A percentile compares a stretch with the other conserved stretches of the same genome.
Conservation (phyloP, 2,888 invertebrate species). For the Pandemis corylana region DNA sequence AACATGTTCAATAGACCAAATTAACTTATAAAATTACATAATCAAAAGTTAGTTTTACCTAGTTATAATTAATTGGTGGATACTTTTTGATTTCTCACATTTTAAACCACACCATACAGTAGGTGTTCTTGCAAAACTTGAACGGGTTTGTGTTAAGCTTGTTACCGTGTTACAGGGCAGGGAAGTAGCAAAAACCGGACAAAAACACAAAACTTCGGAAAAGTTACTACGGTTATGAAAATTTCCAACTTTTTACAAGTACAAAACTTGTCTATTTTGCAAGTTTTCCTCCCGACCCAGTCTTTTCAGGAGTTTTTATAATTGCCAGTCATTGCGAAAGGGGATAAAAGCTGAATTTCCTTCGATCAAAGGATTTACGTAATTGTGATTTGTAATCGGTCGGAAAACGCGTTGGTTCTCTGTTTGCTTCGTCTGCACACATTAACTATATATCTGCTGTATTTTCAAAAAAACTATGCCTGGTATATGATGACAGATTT, state of each 20-base stretch:
- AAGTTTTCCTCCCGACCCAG: slow-evolving; percentile 57
- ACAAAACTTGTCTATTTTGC: slow-evolving; percentile 62
- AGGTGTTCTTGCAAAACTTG: too few species aligned
- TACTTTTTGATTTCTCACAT: too few species aligned
- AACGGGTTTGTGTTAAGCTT: slow-evolving; percentile 11
- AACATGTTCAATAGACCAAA: too few species aligned
- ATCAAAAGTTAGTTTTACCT: too few species aligned
- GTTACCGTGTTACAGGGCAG: slow-evolving; percentile 27
- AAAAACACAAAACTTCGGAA: slow-evolving; percentile 52
- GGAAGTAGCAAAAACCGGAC: slow-evolving; percentile 38
- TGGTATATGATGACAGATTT: too few species aligned
- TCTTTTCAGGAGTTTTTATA: slow-evolving; percentile 46
- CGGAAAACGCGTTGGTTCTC: background rate
- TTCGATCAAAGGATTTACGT: slow-evolving; percentile 9
- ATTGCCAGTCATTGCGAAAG: slow-evolving; percentile 15
- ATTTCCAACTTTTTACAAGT: slow-evolving; percentile 56
- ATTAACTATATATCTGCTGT: too few species aligned
- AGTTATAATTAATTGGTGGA: too few species aligned
- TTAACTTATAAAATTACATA: too few species aligned
- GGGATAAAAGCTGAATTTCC: slow-evolving; percentile 5
- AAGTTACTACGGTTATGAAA: slow-evolving; percentile 63
- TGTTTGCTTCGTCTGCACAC: background rate
- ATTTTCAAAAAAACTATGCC: too few species aligned
- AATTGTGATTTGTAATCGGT: background rate
- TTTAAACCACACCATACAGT: too few species aligned